Evolutionary conservation across 2,113 vertebrate species (phyloP).

Genomic region (Oceanites oceanicus): DNA sequence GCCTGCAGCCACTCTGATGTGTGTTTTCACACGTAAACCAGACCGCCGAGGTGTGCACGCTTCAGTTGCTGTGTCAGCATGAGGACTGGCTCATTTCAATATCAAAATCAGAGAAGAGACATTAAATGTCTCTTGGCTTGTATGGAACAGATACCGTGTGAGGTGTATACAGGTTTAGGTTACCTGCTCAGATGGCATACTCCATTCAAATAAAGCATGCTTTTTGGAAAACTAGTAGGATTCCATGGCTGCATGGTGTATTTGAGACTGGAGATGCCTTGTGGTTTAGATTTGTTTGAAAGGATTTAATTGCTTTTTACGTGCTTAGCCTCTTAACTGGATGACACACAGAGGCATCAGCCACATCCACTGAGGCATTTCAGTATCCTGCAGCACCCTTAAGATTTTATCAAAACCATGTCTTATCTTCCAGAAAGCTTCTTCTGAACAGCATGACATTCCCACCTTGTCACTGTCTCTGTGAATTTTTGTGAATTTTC

Average conservation of each 20-base stretch:
- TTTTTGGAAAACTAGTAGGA: neutral
- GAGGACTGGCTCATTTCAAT: neutral
- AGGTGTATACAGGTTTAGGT: neutral
- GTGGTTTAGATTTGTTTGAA: neutral
- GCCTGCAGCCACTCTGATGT: neutral
- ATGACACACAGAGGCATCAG: neutral
- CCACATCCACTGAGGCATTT: neutral
- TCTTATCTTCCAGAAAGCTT: neutral
- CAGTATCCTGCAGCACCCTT: neutral
- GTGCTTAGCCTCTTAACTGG: neutral
- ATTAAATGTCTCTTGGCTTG: neutral
- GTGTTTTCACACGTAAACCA: neutral
- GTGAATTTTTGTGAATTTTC: too few relatives aligned
- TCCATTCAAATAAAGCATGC: neutral
- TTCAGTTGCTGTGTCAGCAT: neutral
- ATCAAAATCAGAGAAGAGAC: neutral
- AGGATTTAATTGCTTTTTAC: neutral
- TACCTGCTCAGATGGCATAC: neutral
- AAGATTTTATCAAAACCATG: neutral
- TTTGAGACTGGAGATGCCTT: neutral
- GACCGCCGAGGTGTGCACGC: neutral
- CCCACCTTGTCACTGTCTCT: neutral
- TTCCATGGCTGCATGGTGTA: neutral
- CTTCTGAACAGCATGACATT: neutral
- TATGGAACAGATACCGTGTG: neutral